Evolutionary conservation across 2,888 invertebrate genomes (phyloP), one percentile per base, ranked within the genome.

Genomic region (Chesias legatella): DNA sequence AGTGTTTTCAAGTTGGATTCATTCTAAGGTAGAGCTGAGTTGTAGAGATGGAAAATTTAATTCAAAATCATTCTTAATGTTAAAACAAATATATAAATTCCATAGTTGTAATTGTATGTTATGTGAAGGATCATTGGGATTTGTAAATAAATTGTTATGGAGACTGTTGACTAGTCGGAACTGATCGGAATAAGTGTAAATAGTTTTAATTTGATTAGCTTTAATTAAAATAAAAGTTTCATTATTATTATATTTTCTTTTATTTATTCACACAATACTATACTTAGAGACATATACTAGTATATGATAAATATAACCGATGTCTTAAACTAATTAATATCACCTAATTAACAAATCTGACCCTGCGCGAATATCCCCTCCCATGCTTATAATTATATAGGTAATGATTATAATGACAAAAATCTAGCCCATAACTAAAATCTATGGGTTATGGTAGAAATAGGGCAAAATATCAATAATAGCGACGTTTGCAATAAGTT

Each of bases 131-230:
- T 21, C 30, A 22, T 29, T 45, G 44, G 31, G 28, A 41, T 37
- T 37, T 68, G 63, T 69, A 65, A 56, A 65, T 66, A 70, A 60
- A 66, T 67, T 72, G 66, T 61, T 64, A 68, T 33, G 52, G 64
- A 58, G 73, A 75, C 73, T 70, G 62, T 58, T 68, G 68, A 49
- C 61, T 63, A 74, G 79, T 81, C 76, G 78, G 86, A 84, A 88
- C 86, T 88, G 86, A 88, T 85, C 78, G 81, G 64, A 62, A 67
- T 85, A 82, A 82, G 80, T 83, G 77, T 84, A 81, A 67, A 79
- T 83, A 79, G 58, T 62, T 60, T 59, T 63, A 41, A 73, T 67
- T 65, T 67, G 53, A 67, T 53, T 70, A 75, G 72, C 67, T 71
- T 77, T 76, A 73, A 67, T 51, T 40, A 57, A 62, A 66, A 60